phyloP scores from a whole-genome alignment of 2,113 vertebrate genomes.

The Vimba vimba region DNA sequence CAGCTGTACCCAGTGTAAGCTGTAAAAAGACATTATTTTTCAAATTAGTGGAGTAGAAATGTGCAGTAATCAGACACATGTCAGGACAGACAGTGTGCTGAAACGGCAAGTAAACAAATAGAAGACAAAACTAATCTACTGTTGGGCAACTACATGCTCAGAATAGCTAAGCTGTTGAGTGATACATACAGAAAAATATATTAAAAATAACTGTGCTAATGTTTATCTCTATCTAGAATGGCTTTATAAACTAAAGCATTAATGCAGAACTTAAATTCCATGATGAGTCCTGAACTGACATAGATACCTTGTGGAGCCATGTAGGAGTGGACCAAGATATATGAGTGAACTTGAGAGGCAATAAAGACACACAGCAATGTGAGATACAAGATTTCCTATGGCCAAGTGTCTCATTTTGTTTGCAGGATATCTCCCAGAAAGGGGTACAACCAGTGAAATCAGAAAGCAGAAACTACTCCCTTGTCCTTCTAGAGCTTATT shows the following conservation, averaged over 20 bases:
- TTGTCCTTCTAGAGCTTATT: not conserved
- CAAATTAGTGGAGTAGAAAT: not conserved
- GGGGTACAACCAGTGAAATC: not conserved
- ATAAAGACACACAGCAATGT: not conserved
- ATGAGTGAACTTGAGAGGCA: not conserved
- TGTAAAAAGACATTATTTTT: not conserved
- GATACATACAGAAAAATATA: not conserved
- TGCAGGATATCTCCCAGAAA: not conserved
- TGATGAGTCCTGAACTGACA: not conserved
- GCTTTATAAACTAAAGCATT: no score
- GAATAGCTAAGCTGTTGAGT: not conserved
- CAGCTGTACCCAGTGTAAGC: not conserved
- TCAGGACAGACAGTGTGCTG: conserved; percentile 10
- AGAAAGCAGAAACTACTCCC: not conserved
- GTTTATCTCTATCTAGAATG: not conserved
- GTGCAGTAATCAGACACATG: conserved; percentile 24
- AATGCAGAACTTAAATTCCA: not conserved
- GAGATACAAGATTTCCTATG: not conserved
- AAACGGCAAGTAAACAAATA: conserved; percentile 6
- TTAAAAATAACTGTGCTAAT: not conserved
- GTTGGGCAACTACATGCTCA: not conserved
- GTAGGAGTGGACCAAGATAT: not conserved
- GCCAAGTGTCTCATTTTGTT: not conserved
- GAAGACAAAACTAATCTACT: not conserved
- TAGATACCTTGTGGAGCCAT: not conserved